Conservation (phyloP, 2,888 invertebrate genomes). For the Lasioglossum vierecki region DNA sequence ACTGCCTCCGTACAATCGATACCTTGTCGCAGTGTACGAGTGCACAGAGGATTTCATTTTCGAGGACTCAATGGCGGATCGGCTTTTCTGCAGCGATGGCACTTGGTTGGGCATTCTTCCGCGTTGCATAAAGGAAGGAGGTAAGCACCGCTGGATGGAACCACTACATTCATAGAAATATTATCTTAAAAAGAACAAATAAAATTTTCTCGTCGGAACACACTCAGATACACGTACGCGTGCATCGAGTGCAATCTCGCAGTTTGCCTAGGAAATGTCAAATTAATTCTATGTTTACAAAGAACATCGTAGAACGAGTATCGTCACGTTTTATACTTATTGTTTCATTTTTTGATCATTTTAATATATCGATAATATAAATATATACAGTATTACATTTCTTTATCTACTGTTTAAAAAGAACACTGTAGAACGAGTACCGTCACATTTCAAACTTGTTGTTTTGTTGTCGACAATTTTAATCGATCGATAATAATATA, state of each 20-base stretch:
- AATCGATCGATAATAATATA: no score
- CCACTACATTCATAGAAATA: background rate
- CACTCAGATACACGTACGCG: background rate
- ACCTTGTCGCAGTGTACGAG: constrained; percentile 86
- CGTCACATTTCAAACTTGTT: no score
- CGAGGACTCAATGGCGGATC: constrained; percentile 83
- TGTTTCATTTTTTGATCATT: no score
- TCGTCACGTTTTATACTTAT: no score
- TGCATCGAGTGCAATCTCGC: background rate
- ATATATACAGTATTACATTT: no score
- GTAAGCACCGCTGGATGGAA: constrained; percentile 64
- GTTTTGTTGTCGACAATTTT: no score
- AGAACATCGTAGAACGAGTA: no score
- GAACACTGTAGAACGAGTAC: no score
- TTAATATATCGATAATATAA: no score
- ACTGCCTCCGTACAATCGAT: constrained; percentile 82
- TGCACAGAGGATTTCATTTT: constrained; percentile 85
- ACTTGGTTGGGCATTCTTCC: constrained; percentile 87
- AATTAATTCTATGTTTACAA: no score
- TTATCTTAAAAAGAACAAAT: background rate
- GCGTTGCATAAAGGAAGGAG: constrained; percentile 80
- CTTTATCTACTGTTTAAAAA: no score
- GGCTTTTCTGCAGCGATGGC: constrained; percentile 86
- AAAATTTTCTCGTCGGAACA: background rate
- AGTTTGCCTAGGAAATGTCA: background rate